Conservation (phyloP, 2,797 vertebrate genomes). For the Manis crassicaudata region DNA sequence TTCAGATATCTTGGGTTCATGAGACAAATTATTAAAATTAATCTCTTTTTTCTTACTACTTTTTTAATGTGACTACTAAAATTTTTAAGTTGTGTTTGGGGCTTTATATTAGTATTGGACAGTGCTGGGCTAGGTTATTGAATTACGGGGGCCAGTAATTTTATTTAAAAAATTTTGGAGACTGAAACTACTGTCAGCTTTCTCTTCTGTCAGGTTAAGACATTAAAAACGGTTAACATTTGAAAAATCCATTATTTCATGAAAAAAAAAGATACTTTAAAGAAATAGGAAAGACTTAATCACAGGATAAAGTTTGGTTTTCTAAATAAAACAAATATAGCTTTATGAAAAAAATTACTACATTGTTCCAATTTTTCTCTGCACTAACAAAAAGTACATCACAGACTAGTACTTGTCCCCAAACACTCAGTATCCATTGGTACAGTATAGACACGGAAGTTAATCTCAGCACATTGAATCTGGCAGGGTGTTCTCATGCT, state of each 20-base stretch:
- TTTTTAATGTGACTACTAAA: slow-evolving; percentile 13
- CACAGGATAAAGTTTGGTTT: slow-evolving; percentile 46
- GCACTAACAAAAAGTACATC: not conserved
- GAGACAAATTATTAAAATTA: slow-evolving; percentile 45
- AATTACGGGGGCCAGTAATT: not conserved
- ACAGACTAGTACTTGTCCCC: not conserved
- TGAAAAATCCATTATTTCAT: slow-evolving; percentile 29
- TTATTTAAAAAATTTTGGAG: slow-evolving; percentile 1
- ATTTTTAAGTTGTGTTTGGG: not conserved
- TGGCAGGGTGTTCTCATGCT: not conserved
- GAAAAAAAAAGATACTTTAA: slow-evolving; percentile 5
- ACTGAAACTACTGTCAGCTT: slow-evolving; percentile 28
- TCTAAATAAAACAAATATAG: slow-evolving; percentile 24
- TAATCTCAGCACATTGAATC: not conserved
- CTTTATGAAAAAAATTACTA: not conserved
- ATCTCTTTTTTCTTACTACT: not conserved
- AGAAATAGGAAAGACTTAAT: slow-evolving; percentile 33
- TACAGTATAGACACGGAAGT: not conserved
- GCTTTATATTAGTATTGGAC: not conserved
- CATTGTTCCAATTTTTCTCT: not conserved
- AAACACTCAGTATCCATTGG: not conserved
- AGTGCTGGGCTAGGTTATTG: not conserved
- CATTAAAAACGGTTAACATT: not conserved
- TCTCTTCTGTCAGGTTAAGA: not conserved
- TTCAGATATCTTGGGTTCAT: slow-evolving; percentile 30